Base-by-base conservation (phyloP, 2,797 vertebrate genomes). In the Siniperca scherzeri region DNA sequence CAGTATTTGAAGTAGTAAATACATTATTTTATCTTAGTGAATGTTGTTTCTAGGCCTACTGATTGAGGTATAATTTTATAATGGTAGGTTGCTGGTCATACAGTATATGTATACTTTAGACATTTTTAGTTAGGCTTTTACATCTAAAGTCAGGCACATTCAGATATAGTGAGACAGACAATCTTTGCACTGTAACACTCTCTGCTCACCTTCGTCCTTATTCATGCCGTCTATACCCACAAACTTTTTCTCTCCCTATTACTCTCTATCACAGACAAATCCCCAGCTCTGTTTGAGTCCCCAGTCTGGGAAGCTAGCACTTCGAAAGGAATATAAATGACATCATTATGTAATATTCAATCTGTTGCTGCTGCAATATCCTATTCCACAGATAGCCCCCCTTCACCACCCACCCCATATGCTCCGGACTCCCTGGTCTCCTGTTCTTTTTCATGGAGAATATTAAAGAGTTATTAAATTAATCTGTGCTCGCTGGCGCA, bases 391-490 rank as follows among this genome's bases (percentile, higher is more conserved):
- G 93, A 93, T 91, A 93, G 89, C 87, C 87, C 81, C 30, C 84
- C 85, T 71, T 78, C 81, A 70, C 89, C 85, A 59, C 86, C 86
- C 76, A 65, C 85, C 88, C 92, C 91, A 90, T 93, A 94, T 93
- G 92, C 91, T 91, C 85, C 60, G 86, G 91, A 92, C 93, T 90
- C 74, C 48, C 78, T 84, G 88, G 89, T 94, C 88, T 83, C 85
- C 90, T 91, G 87, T 91, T 88, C 91, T 93, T 94, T 92, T 94
- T 95, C 92, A 90, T 82, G 52, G 93, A 95, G 95, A 96, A 95
- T 96, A 96, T 96, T 96, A 96, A 96, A 95, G 93, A 96, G 94
- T 96, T 96, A 96, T 96, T 96, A 95, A 96, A 96, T 96, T 95
- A 96, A 96, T 96, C 94, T 95, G 92, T 95, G 96, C 95, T 96